A percentile compares a stretch with the other conserved stretches of the same genome.
phyloP scores from a whole-genome alignment of 1,140 invertebrate genomes.

The Antheraea mylitta region DNA sequence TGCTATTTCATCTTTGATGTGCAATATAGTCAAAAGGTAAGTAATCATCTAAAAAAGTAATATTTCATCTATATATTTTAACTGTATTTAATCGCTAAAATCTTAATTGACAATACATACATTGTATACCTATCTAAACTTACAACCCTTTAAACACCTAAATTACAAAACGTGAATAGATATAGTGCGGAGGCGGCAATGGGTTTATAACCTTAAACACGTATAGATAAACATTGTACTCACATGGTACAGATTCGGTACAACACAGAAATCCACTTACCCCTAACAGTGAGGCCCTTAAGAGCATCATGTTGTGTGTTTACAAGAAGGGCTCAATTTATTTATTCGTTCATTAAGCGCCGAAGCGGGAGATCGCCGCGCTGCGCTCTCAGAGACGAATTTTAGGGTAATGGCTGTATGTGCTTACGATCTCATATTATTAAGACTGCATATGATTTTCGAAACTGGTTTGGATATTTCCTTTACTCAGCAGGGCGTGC shows the following conservation, averaged over 20 bases:
- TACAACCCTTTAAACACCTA: conserved; percentile 2
- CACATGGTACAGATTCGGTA: conserved; percentile 51
- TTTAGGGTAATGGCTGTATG: conserved; percentile 69
- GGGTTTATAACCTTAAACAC: conserved; percentile 20
- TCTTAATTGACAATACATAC: not conserved
- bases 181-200: conserved; percentile 12
- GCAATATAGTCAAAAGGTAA: too few relatives aligned
- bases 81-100: not conserved
- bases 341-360: conserved; percentile 74
- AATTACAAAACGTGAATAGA: conserved; percentile 9
- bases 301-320: conserved; percentile 62
- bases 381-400: conserved; percentile 52
- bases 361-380: conserved; percentile 55
- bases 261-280: conserved; percentile 77
- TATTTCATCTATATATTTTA: not conserved
- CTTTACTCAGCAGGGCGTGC: too few relatives aligned
- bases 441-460: not conserved
- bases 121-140: not conserved
- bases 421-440: conserved; percentile 28
- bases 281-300: conserved; percentile 62
- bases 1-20: too few relatives aligned
- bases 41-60: too few relatives aligned
- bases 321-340: conserved; percentile 75
- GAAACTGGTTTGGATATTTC: not conserved
- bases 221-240: conserved; percentile 44